A percentile compares a stretch with the other conserved stretches of the same genome.
phyloP scores from a whole-genome alignment of 2,113 vertebrate genomes.

The Sylvietta virens region DNA sequence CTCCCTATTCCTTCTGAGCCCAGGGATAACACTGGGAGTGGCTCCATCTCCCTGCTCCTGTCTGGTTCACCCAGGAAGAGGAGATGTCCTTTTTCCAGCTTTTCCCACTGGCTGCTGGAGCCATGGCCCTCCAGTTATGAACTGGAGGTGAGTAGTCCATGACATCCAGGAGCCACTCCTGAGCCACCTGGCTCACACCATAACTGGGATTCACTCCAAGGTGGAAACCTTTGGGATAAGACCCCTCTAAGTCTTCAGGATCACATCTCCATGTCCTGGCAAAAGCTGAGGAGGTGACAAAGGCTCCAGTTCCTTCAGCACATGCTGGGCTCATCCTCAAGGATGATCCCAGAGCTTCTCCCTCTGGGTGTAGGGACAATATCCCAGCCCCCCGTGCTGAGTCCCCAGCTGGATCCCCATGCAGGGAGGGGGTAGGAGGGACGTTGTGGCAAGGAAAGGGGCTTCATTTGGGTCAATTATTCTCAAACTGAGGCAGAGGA shows the following conservation, averaged over 20 bases:
- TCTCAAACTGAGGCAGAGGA: conserved; percentile 65
- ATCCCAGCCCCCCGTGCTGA: neutral
- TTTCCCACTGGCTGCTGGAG: neutral
- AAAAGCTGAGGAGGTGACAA: neutral
- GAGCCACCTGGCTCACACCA: neutral
- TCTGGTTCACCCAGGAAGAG: neutral
- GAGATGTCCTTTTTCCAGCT: neutral
- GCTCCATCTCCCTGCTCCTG: neutral
- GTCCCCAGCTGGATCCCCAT: neutral
- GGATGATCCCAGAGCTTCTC: neutral
- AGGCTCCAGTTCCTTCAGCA: neutral
- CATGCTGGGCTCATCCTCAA: neutral
- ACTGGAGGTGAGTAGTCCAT: neutral
- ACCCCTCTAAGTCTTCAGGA: neutral
- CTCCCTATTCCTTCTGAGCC: neutral
- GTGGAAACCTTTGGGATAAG: neutral
- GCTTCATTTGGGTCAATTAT: conserved; percentile 75
- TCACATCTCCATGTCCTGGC: neutral
- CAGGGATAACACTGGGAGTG: neutral
- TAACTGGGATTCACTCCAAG: neutral
- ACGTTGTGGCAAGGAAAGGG: neutral
- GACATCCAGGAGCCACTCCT: neutral
- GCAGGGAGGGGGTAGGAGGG: neutral
- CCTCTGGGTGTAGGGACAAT: neutral
- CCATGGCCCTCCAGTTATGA: neutral